These are phyloP conservation scores for Rhodophaea formosa DNA, from an alignment of 2,888 invertebrate species.

Conservation along the genomic window DNA sequence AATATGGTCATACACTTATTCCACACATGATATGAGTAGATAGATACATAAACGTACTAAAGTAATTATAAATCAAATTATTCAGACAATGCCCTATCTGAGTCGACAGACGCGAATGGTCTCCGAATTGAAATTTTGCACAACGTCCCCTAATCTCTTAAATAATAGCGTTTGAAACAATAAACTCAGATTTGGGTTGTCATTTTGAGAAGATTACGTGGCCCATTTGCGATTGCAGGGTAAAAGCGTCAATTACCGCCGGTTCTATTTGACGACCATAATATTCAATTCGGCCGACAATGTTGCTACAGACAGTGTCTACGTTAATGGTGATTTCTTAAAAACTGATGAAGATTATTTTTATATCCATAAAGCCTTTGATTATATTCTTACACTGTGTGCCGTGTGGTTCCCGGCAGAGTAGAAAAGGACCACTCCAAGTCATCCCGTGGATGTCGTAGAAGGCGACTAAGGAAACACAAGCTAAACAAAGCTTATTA, in stretches of 20 bases:
- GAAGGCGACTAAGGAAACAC: too few relatives aligned
- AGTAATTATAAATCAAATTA: background rate
- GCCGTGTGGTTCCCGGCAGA: too few relatives aligned
- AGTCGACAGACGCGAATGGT: slow-evolving; percentile 19
- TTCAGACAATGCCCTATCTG: slow-evolving; percentile 19
- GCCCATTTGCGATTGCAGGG: slow-evolving; percentile 25
- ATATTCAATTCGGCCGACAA: background rate
- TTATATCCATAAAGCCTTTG: too few relatives aligned
- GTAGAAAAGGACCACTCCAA: too few relatives aligned
- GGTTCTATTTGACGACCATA: slow-evolving; percentile 1
- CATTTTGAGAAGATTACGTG: slow-evolving; percentile 52
- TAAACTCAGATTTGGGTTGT: slow-evolving; percentile 64
- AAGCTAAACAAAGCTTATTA: too few relatives aligned
- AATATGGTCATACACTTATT: too few relatives aligned
- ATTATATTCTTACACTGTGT: too few relatives aligned
- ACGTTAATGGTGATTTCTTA: background rate
- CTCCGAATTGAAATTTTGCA: slow-evolving; percentile 58
- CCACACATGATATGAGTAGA: too few relatives aligned
- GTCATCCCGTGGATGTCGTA: too few relatives aligned
- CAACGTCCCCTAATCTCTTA: slow-evolving; percentile 54
- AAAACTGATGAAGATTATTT: too few relatives aligned
- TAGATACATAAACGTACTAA: too few relatives aligned
- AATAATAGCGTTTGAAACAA: slow-evolving; percentile 65
- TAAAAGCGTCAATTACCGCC: background rate
- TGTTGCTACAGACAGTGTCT: background rate